Percentiles rank a stretch among this genome's conserved stretches.
Evolutionary conservation across 2,797 vertebrate species (phyloP).

Genomic region (Gila robusta): DNA sequence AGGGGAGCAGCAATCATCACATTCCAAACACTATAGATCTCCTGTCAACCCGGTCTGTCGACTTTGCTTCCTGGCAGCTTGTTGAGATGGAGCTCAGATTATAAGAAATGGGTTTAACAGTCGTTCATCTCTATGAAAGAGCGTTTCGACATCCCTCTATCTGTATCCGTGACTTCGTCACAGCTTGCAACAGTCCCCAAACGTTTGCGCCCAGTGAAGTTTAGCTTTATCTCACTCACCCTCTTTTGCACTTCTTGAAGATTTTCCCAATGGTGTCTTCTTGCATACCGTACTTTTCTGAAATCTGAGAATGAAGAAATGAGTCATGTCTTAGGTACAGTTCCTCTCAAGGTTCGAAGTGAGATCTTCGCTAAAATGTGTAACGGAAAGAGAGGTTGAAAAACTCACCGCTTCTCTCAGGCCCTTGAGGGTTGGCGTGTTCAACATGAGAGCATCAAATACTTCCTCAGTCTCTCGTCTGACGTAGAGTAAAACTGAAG

Average conservation of each 20-base stretch:
- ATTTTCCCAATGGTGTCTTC: slow-evolving; percentile 95
- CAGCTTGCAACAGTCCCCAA: neutral
- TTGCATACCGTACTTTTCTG: slow-evolving; percentile 94
- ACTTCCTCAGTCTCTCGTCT: slow-evolving; percentile 89
- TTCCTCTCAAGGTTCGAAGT: slow-evolving; percentile 12
- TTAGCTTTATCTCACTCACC: slow-evolving; percentile 81
- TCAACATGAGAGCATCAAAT: slow-evolving; percentile 96
- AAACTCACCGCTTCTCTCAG: slow-evolving; percentile 90
- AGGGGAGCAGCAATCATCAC: slow-evolving; percentile 71
- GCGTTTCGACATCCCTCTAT: slow-evolving; percentile 32
- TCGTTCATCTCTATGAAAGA: neutral
- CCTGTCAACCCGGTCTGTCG: slow-evolving; percentile 66
- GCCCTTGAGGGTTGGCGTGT: slow-evolving; percentile 89
- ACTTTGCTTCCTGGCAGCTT: slow-evolving; percentile 60
- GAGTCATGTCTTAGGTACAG: slow-evolving; percentile 52
- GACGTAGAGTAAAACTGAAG: slow-evolving; percentile 91
- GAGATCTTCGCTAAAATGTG: slow-evolving; percentile 30
- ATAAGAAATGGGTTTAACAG: slow-evolving; percentile 50
- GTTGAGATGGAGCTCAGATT: slow-evolving; percentile 42
- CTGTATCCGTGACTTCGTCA: slow-evolving; percentile 21
- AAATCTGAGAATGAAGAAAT: slow-evolving; percentile 84
- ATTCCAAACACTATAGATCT: slow-evolving; percentile 70
- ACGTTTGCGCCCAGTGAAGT: neutral
- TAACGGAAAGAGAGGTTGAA: slow-evolving; percentile 19
- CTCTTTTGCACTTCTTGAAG: slow-evolving; percentile 99